A percentile compares a stretch with the other conserved stretches of the same genome.
Evolutionary conservation across 2,888 invertebrate genomes (phyloP).

Genomic region (Arrhopalites spinosus): DNA sequence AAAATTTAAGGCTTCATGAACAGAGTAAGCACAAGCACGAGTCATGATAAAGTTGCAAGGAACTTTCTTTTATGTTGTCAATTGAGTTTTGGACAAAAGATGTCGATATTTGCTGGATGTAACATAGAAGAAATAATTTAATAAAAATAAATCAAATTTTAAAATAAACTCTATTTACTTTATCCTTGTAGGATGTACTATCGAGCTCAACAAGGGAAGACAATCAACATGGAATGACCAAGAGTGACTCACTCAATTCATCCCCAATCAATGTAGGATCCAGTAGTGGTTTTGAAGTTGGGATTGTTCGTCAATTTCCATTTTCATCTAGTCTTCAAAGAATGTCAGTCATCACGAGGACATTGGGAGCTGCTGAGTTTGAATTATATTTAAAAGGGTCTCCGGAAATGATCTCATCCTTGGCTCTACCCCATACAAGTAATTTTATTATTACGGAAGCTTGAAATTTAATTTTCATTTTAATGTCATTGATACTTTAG

Average conservation of each 20-base stretch:
- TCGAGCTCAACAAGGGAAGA: background rate
- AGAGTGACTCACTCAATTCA: background rate
- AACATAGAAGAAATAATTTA: too few species aligned
- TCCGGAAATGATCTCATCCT: slow-evolving; percentile 84
- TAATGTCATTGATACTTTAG: too few species aligned
- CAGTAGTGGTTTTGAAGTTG: slow-evolving; percentile 67
- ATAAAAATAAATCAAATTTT: too few species aligned
- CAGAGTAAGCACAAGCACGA: too few species aligned
- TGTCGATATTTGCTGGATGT: too few species aligned
- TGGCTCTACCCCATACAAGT: slow-evolving; percentile 75
- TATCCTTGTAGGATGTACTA: background rate
- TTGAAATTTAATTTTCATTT: too few species aligned
- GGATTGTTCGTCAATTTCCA: slow-evolving; percentile 83
- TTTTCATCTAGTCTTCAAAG: slow-evolving; percentile 86
- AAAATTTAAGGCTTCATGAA: too few species aligned
- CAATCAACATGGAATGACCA: background rate
- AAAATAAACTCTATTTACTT: too few species aligned
- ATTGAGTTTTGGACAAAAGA: too few species aligned
- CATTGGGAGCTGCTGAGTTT: slow-evolving; percentile 73
- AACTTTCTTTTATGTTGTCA: too few species aligned
- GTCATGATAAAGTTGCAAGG: too few species aligned
- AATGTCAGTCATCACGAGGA: slow-evolving; percentile 84
- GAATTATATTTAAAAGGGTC: slow-evolving; percentile 89
- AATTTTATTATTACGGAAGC: slow-evolving; percentile 49
- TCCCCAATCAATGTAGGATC: background rate